Evolutionary conservation across 2,797 vertebrate genomes (phyloP).

Genomic region (Argentina silus): DNA sequence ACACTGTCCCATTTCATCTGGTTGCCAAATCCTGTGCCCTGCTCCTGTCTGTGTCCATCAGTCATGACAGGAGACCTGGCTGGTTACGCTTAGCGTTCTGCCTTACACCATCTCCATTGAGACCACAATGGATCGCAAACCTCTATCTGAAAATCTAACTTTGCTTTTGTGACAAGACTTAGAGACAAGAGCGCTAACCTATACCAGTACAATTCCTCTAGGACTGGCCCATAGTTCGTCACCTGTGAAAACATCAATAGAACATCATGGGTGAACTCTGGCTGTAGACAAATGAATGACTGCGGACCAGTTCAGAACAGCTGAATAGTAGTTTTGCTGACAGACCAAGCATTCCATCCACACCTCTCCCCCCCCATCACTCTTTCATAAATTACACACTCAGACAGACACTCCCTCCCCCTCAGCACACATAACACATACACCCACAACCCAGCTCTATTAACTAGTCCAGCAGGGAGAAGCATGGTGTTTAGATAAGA

Average conservation of each 20-base stretch:
- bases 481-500: not conserved
- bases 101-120: slow-evolving; percentile 47
- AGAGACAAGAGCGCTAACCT: not conserved
- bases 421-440: not conserved
- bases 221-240: not conserved
- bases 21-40: slow-evolving; percentile 47
- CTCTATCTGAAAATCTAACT: slow-evolving; percentile 50
- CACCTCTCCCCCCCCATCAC: not conserved
- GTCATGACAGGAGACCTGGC: slow-evolving; percentile 34
- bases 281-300: not conserved
- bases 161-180: not conserved
- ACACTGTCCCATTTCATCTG: slow-evolving; percentile 52
- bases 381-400: not conserved
- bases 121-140: slow-evolving; percentile 55
- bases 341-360: slow-evolving; percentile 16
- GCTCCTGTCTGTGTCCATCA: slow-evolving; percentile 46
- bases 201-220: not conserved
- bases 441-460: not conserved
- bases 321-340: slow-evolving; percentile 21
- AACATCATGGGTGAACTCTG: too few relatives aligned
- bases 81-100: slow-evolving; percentile 12
- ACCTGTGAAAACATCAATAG: not conserved
- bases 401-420: not conserved
- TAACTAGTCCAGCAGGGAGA: not conserved
- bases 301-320: not conserved